phyloP scores from a whole-genome alignment of 2,113 vertebrate genomes.

The Pionites leucogaster region DNA sequence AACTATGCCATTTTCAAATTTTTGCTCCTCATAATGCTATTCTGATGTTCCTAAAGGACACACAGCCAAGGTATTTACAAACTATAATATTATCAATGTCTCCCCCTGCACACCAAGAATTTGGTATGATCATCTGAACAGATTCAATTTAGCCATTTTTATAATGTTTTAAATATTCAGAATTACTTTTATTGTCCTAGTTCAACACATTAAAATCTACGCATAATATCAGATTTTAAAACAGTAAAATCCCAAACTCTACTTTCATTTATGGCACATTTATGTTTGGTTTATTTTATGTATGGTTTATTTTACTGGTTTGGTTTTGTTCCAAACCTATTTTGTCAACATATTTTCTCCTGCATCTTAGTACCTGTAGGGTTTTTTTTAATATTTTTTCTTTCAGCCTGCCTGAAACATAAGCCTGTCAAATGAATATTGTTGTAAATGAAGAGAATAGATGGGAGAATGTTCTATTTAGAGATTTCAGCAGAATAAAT shows the following conservation, averaged over 20 bases:
- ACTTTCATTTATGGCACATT: background rate
- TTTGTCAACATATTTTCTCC: background rate
- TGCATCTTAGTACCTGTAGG: background rate
- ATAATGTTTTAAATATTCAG: background rate
- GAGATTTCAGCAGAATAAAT: conserved; percentile 2
- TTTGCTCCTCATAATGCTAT: background rate
- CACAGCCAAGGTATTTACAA: background rate
- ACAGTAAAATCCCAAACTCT: background rate
- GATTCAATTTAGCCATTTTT: background rate
- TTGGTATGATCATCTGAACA: background rate
- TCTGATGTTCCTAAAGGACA: background rate
- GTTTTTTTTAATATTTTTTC: background rate
- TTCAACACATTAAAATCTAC: background rate
- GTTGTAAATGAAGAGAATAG: background rate
- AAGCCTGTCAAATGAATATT: background rate
- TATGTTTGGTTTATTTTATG: background rate
- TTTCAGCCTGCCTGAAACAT: background rate
- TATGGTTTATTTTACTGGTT: background rate
- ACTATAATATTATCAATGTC: background rate
- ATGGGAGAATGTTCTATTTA: background rate
- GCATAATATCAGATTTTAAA: background rate
- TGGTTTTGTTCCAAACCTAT: background rate
- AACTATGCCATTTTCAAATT: background rate
- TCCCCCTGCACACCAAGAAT: background rate
- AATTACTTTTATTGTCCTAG: background rate